Evolutionary conservation across 2,888 invertebrate species (phyloP), one percentile per base, ranked within the genome.

Genomic region (Pyrgus malvae): DNA sequence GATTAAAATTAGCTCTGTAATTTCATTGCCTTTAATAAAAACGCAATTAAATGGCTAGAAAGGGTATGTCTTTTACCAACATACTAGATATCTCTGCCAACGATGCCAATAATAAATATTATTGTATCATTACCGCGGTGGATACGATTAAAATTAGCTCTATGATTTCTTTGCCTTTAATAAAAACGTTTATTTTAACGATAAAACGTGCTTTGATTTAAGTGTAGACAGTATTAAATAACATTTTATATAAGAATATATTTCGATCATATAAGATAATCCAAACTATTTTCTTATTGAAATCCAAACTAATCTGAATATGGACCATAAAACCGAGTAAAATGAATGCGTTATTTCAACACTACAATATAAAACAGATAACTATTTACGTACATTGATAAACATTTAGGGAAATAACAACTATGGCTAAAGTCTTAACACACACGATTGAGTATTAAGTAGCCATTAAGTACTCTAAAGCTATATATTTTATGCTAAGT

Each of bases 171-270:
- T n/a, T n/a, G n/a, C n/a, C n/a, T n/a, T n/a, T n/a, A n/a, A n/a
- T n/a, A n/a, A n/a, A 53, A 53, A 53, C 45, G 44, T 21, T 35
- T 16, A 53, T 53, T 38, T 53, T 44, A 53, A 53, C 27, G 14
- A 27, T 27, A 38, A 48, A 38, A n/a, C 14, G 53, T 31, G 44
- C 29, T 31, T 29, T 45, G 25, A 45, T 45, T 42, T 21, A 29
- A 19, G 53, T 53, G 53, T 45, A 37, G 44, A 31, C 21, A 41
- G 9, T 27, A n/a, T 16, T 37, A 51, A n/a, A 33, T 16, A 35
- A 51, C n/a, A 44, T 42, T 44, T 38, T 49, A 40, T 44, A 44
- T 45, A 8, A 14, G 16, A 17, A 38, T 21, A 53, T 14, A 38
- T 14, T 35, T 50, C 4, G 3, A 23, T 42, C 19, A 23, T 35